Conservation (phyloP, 2,113 vertebrate genomes). For the Cavia porcellus region DNA sequence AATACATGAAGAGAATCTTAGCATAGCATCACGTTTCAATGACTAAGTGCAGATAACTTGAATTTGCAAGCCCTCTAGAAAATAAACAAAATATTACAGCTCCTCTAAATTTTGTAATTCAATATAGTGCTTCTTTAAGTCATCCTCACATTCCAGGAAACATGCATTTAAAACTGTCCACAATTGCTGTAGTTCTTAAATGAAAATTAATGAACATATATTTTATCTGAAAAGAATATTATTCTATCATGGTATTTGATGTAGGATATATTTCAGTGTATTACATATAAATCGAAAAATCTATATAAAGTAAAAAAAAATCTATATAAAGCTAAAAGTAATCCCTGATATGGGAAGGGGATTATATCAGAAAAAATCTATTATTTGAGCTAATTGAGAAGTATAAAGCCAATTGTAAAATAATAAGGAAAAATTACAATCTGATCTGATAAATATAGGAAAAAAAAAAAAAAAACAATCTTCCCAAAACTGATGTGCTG, state of each 20-base stretch:
- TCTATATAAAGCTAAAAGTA: not conserved
- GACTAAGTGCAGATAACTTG: not conserved
- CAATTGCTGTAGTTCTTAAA: conserved; percentile 42
- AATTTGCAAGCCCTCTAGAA: not conserved
- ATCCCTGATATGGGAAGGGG: not conserved
- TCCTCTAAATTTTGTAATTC: not conserved
- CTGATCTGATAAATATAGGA: not conserved
- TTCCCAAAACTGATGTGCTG: not conserved
- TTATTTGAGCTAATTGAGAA: not conserved
- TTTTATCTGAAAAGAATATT: not conserved
- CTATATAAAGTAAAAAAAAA: too few relatives aligned
- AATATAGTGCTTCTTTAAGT: not conserved
- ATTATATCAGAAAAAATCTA: not conserved
- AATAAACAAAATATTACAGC: not conserved
- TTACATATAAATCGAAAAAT: conserved; percentile 46
- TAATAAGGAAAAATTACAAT: not conserved
- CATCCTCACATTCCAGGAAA: not conserved
- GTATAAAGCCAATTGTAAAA: not conserved
- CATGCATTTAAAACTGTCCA: not conserved
- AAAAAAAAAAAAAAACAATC: not conserved
- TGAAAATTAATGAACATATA: not conserved
- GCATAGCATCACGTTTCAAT: not conserved
- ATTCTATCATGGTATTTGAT: not conserved
- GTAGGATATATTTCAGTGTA: not conserved
- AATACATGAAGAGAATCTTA: not conserved